Base-by-base conservation (phyloP, 1,140 invertebrate genomes). In the Pogonomyrmex barbatus region DNA sequence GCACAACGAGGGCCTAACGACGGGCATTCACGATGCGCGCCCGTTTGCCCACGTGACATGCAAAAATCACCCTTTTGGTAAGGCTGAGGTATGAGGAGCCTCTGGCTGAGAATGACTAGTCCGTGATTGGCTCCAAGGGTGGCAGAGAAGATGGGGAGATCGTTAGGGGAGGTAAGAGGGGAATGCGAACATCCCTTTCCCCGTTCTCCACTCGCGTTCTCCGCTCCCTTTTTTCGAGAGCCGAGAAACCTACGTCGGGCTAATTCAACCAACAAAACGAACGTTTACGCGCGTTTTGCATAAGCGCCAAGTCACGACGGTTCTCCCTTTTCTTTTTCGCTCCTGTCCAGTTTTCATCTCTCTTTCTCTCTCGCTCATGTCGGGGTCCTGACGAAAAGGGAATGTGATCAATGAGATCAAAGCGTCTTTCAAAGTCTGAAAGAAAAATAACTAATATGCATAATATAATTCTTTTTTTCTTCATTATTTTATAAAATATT, bases 191-290 rank as follows among this genome's bases (percentile, higher is more conserved):
- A 39, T 83, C 56, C 65, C 86, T 84, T 54, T 62, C 52, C 4
- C 45, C 54, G 33, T 42, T 39, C 42, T 60, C 33, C 76, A 77
- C 6, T 73, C 78, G 67, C 58, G 42, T 60, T 84, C 84, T 52
- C 39, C 42, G 36, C 36, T 45, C 50, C 52, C 47, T 63, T 60
- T 54, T 56, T 54, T 63, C 5, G 14, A 39, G 47, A 39, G 4
- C 39, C 36, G 75, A 87, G 65, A 86, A 81, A 70, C 63, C 86
- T 70, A 83, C 88, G 87, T 86, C 88, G 92, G 91, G 91, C 93
- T 95, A 95, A 94, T 94, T 95, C 93, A 85, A 93, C 92, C 93
- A 94, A 94, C 93, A 94, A 94, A 94, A 94, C 93, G 92, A 92
- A 93, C 94, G 93, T 94, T 95, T 94, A 95, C 91, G 91, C 90